Evolutionary conservation across 2,888 invertebrate species (phyloP).

Genomic region (Eilema depressum): DNA sequence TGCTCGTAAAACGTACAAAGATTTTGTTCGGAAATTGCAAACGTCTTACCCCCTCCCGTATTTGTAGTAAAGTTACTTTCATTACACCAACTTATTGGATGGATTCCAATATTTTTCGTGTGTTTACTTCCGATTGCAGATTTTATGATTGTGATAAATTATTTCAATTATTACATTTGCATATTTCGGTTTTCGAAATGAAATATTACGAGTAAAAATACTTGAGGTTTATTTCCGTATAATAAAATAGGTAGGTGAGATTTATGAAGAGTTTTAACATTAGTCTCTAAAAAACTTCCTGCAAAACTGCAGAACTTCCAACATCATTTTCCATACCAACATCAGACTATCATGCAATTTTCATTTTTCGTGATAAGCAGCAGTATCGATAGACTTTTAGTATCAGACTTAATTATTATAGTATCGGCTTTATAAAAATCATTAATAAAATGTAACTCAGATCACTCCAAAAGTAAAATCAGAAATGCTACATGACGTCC

Average conservation of each 20-base stretch:
- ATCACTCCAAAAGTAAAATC: too few relatives aligned
- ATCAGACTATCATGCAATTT: too few relatives aligned
- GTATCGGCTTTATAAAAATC: too few relatives aligned
- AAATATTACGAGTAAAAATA: not conserved
- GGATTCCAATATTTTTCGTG: constrained; percentile 82
- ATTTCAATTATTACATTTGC: constrained; percentile 20
- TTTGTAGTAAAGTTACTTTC: constrained; percentile 79
- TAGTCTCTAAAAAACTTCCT: too few relatives aligned
- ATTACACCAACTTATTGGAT: constrained; percentile 84
- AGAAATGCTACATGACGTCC: too few relatives aligned
- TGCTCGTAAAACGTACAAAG: constrained; percentile 76
- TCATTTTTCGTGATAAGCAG: too few relatives aligned
- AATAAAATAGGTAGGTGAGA: not conserved
- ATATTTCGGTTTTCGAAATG: not conserved
- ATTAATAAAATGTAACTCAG: too few relatives aligned
- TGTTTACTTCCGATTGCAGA: constrained; percentile 77
- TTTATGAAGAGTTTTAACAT: too few relatives aligned
- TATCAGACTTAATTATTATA: too few relatives aligned
- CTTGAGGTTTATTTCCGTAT: not conserved
- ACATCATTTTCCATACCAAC: too few relatives aligned
- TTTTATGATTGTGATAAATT: constrained; percentile 62
- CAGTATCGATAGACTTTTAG: too few relatives aligned
- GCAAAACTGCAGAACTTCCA: too few relatives aligned
- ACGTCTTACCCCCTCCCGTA: constrained; percentile 69
- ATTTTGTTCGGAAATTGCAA: constrained; percentile 81